These are phyloP conservation scores for Anoplolepis gracilipes DNA, from an alignment of 1,140 invertebrate genomes.

Conservation along the genomic window DNA sequence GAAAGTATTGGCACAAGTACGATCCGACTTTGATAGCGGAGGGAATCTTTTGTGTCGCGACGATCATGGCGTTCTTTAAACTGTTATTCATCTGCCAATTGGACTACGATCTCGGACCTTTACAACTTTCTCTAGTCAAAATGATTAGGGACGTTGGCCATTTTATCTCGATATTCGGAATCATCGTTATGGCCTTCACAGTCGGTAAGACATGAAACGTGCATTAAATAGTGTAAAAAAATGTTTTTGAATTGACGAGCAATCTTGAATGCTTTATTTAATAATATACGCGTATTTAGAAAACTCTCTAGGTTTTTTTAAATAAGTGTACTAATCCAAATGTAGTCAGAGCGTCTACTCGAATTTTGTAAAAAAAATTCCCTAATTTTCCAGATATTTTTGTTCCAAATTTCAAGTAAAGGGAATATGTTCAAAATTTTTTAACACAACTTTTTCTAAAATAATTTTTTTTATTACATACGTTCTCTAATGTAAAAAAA, in stretches of 20 bases:
- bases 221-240: neutral
- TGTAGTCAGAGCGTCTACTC: no score
- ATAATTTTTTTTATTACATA: no score
- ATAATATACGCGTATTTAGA: neutral
- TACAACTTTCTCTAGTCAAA: constrained; percentile 87
- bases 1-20: constrained; percentile 90
- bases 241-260: neutral
- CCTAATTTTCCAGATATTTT: no score
- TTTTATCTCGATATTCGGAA: constrained; percentile 86
- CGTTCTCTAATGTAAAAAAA: no score
- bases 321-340: neutral
- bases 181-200: constrained; percentile 87
- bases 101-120: constrained; percentile 87
- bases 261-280: neutral
- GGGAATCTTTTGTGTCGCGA: constrained; percentile 90
- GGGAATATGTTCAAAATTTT: no score
- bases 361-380: no score
- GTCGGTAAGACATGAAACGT: constrained; percentile 75
- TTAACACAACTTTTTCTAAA: no score
- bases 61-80: constrained; percentile 89
- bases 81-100: constrained; percentile 87
- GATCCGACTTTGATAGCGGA: constrained; percentile 91
- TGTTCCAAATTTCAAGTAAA: no score
- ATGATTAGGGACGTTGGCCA: constrained; percentile 87
- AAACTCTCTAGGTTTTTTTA: no score